Evolutionary conservation across 2,113 vertebrate species (phyloP).

Genomic region (Hyla sarda): DNA sequence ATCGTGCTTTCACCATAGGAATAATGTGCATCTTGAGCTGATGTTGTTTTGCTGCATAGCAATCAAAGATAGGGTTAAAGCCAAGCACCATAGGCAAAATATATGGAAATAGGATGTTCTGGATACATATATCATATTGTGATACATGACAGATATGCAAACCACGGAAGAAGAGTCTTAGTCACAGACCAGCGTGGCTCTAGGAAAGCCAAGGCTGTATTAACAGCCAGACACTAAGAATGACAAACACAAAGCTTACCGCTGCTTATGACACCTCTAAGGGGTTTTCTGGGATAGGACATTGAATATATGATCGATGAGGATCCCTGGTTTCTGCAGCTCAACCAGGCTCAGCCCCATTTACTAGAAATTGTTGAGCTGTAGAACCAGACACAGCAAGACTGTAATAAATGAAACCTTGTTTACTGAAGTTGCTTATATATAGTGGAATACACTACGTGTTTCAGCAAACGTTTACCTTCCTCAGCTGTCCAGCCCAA

Average conservation of each 20-base stretch:
- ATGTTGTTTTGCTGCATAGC: neutral
- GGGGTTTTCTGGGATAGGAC: too few relatives aligned
- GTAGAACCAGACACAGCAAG: neutral
- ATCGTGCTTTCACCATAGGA: too few relatives aligned
- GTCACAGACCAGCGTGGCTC: neutral
- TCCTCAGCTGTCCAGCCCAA: too few relatives aligned
- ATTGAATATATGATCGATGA: too few relatives aligned
- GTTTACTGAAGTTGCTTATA: too few relatives aligned
- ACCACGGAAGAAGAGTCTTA: neutral
- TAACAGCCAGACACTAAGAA: neutral
- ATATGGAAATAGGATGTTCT: constrained; percentile 24
- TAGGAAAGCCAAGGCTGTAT: neutral
- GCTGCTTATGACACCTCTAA: neutral
- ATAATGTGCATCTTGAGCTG: too few relatives aligned
- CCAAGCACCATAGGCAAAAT: neutral
- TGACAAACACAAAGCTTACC: neutral
- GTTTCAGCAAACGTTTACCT: too few relatives aligned
- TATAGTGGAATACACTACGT: too few relatives aligned
- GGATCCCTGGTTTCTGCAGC: neutral
- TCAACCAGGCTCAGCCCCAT: too few relatives aligned
- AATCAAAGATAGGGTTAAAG: neutral
- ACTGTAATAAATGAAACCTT: neutral
- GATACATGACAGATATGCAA: constrained; percentile 4
- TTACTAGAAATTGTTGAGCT: too few relatives aligned
- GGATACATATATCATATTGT: neutral